phyloP scores from a whole-genome alignment of 1,140 invertebrate species.

The Brachionus sp. region DNA sequence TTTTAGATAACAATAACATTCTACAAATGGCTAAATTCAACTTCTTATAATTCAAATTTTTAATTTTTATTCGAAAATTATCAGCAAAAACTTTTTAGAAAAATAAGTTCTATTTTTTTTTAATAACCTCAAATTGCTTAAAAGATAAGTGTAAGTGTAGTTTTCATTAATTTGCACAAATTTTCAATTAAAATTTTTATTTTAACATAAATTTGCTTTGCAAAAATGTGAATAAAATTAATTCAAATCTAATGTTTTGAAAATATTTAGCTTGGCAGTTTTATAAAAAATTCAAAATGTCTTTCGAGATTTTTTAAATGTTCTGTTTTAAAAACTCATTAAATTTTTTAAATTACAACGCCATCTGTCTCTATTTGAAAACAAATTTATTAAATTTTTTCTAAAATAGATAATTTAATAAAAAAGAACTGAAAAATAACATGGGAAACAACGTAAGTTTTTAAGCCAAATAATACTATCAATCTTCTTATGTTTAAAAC shows the following conservation, averaged over 20 bases:
- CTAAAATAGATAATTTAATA: background rate
- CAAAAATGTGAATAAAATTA: background rate
- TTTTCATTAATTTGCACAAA: background rate
- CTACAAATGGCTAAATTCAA: no score
- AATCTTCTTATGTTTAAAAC: background rate
- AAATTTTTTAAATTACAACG: background rate
- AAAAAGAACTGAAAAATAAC: background rate
- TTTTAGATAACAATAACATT: no score
- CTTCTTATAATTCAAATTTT: no score
- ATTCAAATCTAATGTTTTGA: background rate
- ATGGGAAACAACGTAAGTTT: slow-evolving; percentile 30
- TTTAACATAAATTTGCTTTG: background rate
- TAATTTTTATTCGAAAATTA: no score
- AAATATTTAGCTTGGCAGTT: background rate
- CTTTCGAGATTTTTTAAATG: background rate
- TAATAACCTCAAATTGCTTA: no score
- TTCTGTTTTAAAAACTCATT: background rate
- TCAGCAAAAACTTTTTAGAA: no score
- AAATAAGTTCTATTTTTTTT: no score
- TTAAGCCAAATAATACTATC: background rate
- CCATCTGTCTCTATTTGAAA: background rate
- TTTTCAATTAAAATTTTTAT: background rate
- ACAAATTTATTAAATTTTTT: background rate
- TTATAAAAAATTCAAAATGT: background rate
- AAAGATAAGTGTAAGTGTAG: background rate